Conservation (phyloP, 2,797 vertebrate species). For the Chiloscyllium punctatum region DNA sequence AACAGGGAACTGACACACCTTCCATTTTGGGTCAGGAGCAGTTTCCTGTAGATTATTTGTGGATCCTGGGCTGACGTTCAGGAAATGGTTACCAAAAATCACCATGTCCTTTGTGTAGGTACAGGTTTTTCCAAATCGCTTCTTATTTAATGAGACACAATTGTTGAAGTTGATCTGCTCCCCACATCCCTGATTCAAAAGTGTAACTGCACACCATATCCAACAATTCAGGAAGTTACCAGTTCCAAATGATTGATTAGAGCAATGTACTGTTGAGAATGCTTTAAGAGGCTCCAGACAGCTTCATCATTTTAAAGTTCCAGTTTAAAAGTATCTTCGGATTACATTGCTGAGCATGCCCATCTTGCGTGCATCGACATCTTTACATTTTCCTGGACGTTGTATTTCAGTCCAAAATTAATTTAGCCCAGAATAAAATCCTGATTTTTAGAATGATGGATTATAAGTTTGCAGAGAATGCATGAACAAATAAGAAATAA, state of each 20-base stretch:
- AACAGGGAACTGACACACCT: neutral
- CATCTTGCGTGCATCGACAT: neutral
- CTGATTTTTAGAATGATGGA: neutral
- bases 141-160: neutral
- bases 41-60: neutral
- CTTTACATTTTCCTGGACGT: neutral
- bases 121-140: neutral
- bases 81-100: neutral
- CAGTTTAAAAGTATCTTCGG: neutral
- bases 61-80: neutral
- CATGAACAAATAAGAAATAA: neutral
- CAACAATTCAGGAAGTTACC: neutral
- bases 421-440: neutral
- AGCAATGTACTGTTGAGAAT: neutral
- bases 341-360: neutral
- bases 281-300: neutral
- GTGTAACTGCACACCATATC: neutral
- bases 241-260: neutral
- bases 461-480: neutral
- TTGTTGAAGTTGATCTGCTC: neutral
- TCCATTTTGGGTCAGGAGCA: neutral
- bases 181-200: neutral
- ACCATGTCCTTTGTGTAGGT: too few relatives aligned
- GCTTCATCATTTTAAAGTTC: neutral
- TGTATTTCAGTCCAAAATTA: neutral